Base-by-base conservation (phyloP, 2,888 invertebrate genomes). In the Nephrocerus scutellatus region DNA sequence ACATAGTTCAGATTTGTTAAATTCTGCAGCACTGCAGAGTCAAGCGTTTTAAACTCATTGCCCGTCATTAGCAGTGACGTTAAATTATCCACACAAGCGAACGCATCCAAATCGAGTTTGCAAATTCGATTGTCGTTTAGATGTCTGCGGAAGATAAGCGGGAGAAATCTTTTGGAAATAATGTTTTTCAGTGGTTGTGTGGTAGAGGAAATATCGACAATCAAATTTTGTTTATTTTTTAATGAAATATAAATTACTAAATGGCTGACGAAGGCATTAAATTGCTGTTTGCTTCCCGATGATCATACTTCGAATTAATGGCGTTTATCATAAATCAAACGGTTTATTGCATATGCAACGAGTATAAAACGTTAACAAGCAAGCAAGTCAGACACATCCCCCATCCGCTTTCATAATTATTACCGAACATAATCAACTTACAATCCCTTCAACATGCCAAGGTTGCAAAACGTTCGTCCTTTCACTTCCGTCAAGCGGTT, bases 91-190 rank as follows among this genome's bases (percentile, higher is more conserved):
- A 71, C 54, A 42, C 72, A 70, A 36, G 53, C 55, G 54, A 74
- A 68, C 31, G 71, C 59, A 35, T 64, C 54, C 26, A 59, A 38
- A 41, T 72, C 72, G 47, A 74, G 68, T 12, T 52, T 49, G 28
- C 53, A 51, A 43, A 74, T 62, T 39, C 52, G 53, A 50, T 74
- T 74, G 42, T 70, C 68, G 51, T 72, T 68, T 37, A 74, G 53
- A 41, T 71, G 72, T 30, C 75, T 65, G 35, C 2, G 36, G 46
- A 14, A 30, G 19, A 21, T 14, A 36, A 40, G 16, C 3, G n/a
- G 68, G 30, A 43, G 14, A 34, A 24, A 28, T 30, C 29, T 10
- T 14, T 19, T 9, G 13, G n/a, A n/a, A n/a, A n/a, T n/a, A n/a
- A n/a, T n/a, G n/a, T n/a, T n/a, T n/a, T n/a, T n/a, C n/a, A n/a